Evolutionary conservation across 1,140 invertebrate species (phyloP).

Genomic region (Pseudomyrmex gracilis): DNA sequence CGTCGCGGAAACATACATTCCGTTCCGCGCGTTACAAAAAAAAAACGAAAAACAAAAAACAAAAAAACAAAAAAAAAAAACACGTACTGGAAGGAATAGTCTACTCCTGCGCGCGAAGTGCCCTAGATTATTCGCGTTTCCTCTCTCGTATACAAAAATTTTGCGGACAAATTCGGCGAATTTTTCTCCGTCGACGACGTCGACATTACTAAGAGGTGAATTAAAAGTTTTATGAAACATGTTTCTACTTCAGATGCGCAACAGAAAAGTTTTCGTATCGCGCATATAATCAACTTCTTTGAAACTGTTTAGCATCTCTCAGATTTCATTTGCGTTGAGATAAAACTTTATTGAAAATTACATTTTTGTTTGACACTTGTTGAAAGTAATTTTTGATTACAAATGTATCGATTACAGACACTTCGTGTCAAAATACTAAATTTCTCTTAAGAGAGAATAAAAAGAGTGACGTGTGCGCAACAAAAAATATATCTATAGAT

Average conservation of each 20-base stretch:
- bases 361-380: no score
- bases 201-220: no score
- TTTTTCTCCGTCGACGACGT: neutral
- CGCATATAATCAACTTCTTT: no score
- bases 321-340: no score
- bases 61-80: conserved; percentile 15
- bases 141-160: neutral
- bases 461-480: neutral
- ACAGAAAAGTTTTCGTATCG: no score
- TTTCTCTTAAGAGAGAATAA: neutral
- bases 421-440: conserved; percentile 15
- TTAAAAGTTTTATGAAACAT: no score
- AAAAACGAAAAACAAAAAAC: conserved; percentile 41
- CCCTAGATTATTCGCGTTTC: neutral
- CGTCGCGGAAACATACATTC: conserved; percentile 33
- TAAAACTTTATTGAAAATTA: no score
- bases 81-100: neutral
- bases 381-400: no score
- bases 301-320: no score
- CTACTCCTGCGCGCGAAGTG: neutral
- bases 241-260: no score
- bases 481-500: neutral
- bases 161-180: neutral
- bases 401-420: neutral
- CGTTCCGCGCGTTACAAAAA: neutral